Conservation (phyloP, 2,113 vertebrate species). For the Hiodon tergisus region DNA sequence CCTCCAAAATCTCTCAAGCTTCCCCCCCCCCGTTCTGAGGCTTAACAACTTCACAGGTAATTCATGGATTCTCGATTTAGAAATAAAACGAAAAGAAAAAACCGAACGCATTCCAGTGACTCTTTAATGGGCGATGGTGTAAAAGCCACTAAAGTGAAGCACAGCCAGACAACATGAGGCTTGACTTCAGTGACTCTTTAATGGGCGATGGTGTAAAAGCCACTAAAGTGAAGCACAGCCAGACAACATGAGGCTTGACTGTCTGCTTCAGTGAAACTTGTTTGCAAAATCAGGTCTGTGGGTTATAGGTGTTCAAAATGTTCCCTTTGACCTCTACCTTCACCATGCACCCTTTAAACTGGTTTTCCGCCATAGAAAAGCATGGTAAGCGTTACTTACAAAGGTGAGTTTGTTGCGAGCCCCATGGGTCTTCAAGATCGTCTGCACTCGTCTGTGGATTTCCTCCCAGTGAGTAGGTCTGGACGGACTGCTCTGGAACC, state of each 20-base stretch:
- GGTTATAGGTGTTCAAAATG: background rate
- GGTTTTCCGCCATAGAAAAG: background rate
- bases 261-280: background rate
- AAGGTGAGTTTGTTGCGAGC: conserved; percentile 55
- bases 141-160: background rate
- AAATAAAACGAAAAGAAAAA: conserved; percentile 4
- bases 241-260: background rate
- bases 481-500: conserved; percentile 67
- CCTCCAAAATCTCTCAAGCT: conserved; percentile 29
- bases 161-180: background rate
- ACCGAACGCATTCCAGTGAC: background rate
- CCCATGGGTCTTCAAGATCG: conserved; percentile 78
- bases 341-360: background rate
- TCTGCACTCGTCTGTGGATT: conserved; percentile 85
- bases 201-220: background rate
- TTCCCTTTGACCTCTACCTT: background rate
- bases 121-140: background rate
- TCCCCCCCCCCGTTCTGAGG: conserved; percentile 13
- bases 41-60: conserved; percentile 22
- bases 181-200: background rate
- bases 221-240: background rate
- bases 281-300: background rate
- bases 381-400: conserved; percentile 60
- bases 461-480: conserved; percentile 73
- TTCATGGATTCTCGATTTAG: conserved; percentile 23